Evolutionary conservation across 2,888 invertebrate genomes (phyloP).

Genomic region (Dryobotodes eremita): DNA sequence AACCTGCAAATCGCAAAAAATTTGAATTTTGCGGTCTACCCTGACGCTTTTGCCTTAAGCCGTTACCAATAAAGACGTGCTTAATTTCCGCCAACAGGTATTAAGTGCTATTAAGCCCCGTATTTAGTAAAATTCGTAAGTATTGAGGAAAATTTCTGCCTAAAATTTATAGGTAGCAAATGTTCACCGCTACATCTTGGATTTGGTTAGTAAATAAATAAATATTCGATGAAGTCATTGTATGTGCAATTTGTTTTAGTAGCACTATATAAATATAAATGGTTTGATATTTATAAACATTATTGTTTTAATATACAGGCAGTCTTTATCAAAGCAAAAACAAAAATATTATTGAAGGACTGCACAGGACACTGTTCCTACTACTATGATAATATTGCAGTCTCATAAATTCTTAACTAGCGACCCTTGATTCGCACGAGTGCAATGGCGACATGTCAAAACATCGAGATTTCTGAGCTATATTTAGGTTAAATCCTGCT

Average conservation of each 20-base stretch:
- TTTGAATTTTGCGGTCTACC: too few species aligned
- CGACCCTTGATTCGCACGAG: too few species aligned
- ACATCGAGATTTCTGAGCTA: neutral
- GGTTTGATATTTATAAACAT: neutral
- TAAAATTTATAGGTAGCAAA: constrained; percentile 9
- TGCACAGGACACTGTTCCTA: neutral
- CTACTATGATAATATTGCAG: neutral
- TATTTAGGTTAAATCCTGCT: too few species aligned
- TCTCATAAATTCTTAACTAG: neutral
- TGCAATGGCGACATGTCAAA: neutral
- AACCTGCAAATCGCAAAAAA: too few species aligned
- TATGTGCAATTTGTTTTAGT: neutral
- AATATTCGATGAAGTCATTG: constrained; percentile 18
- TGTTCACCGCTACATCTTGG: constrained; percentile 7
- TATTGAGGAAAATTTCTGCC: constrained; percentile 20
- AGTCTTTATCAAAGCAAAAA: neutral
- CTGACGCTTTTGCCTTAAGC: too few species aligned
- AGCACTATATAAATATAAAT: neutral
- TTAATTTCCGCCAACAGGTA: neutral
- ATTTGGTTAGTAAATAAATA: constrained; percentile 21
- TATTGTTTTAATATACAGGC: neutral
- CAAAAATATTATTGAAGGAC: neutral
- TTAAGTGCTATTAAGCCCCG: neutral
- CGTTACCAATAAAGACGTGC: neutral
- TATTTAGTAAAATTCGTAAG: neutral